Base-by-base conservation (phyloP, 2,888 invertebrate species). In the Himalopsyche kuldschensis region DNA sequence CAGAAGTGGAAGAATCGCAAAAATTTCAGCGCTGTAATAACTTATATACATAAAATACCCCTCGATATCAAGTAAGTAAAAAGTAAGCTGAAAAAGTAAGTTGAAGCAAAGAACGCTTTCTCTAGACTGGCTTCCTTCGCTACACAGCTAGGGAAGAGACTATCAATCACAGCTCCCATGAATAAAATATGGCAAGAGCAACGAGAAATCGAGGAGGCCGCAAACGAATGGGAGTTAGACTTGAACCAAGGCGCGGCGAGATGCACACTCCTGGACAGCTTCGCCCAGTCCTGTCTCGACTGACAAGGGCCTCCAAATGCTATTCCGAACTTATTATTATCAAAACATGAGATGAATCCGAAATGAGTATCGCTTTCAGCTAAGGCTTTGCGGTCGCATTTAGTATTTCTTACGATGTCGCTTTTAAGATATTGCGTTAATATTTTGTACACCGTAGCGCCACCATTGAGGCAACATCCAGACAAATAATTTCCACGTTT, bases 101-200 rank as follows among this genome's bases (percentile, higher is more conserved):
- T 55, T 10, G 24, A 55, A 55, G 55, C 20, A 20, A 20, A 20
- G 55, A 55, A 20, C 55, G 55, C 20, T 55, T 55, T 55, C 55
- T 55, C 15, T 6, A 55, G 55, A 55, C 55, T 55, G 55, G 20
- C 55, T 55, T 55, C 55, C 20, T n/a, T 55, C 6, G 5, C 55
- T 55, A n/a, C 55, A 10, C 20, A 55, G 2, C 55, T 10, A 55
- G 55, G 10, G 55, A 55, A 55, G 55, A 55, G 55, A 55, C 55
- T 81, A 84, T 84, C 84, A 84, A 84, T 84, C 84, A 84, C 84
- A 75, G 84, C 55, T 31, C 47, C 35, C 79, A 81, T 84, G 81
- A 84, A 84, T 84, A 84, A 84, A 81, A 84, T 81, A 84, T 81
- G 75, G 46, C 81, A 41, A 30, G 80, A 35, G 41, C 78, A 35